Conservation (phyloP, 2,888 invertebrate genomes). For the Leptopilina syphax region DNA sequence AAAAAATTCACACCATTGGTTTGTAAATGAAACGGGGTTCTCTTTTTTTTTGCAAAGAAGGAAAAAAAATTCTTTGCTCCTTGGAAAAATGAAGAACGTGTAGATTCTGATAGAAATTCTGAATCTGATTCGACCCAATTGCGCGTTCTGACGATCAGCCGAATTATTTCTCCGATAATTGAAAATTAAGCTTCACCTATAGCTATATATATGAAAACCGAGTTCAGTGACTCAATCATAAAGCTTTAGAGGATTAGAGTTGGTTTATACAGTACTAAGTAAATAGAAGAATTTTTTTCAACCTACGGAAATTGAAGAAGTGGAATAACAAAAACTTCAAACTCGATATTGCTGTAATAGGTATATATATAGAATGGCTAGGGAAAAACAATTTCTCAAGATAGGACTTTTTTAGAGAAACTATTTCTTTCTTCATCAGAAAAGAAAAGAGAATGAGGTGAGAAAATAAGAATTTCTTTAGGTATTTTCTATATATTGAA, state of each 20-base stretch:
- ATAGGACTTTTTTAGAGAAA: too few species aligned
- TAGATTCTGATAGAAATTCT: background rate
- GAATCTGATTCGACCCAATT: conserved; percentile 30
- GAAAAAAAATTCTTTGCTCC: background rate
- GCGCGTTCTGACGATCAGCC: conserved; percentile 19
- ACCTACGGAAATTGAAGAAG: background rate
- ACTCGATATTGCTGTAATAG: background rate
- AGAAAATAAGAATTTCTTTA: too few species aligned
- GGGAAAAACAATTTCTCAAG: background rate
- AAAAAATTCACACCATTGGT: too few species aligned
- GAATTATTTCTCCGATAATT: conserved; percentile 40
- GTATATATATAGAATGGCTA: background rate
- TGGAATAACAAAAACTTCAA: background rate
- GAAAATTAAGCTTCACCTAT: conserved; percentile 32
- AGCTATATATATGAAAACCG: background rate
- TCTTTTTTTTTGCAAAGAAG: too few species aligned
- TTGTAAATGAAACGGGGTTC: too few species aligned
- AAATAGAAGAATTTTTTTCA: conserved; percentile 8
- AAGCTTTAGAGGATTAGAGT: conserved; percentile 4
- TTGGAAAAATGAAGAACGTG: background rate
- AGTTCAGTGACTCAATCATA: conserved; percentile 23
- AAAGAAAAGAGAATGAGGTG: too few species aligned
- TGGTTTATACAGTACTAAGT: background rate
- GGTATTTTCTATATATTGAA: too few species aligned
- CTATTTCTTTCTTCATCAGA: too few species aligned